These are phyloP conservation scores for Diceros bicornis DNA, from an alignment of 2,797 vertebrate genomes.

Conservation along the genomic window DNA sequence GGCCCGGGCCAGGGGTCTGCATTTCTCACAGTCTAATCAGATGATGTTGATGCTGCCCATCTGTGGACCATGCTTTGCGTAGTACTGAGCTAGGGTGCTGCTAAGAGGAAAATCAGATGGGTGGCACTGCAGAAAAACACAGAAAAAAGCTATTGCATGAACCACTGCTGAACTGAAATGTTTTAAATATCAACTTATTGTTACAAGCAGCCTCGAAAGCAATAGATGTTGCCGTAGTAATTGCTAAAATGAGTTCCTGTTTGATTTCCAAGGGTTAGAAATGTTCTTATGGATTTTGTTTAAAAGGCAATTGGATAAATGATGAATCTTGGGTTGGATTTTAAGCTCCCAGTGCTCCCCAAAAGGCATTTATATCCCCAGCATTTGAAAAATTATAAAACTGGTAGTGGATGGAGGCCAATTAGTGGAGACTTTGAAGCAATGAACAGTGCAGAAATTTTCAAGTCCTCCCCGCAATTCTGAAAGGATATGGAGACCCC, in stretches of 20 bases:
- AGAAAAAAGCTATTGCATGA: not conserved
- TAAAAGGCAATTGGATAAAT: not conserved
- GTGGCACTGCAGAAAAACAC: not conserved
- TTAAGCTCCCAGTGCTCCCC: not conserved
- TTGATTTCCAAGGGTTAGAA: conserved; percentile 54
- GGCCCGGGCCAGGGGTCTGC: not conserved
- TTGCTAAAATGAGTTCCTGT: conserved; percentile 54
- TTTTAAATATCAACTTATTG: conserved; percentile 22
- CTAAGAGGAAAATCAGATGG: not conserved
- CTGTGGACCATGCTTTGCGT: not conserved
- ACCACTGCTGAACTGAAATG: not conserved
- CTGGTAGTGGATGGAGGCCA: not conserved
- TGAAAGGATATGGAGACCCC: not conserved
- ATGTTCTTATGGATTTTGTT: conserved; percentile 26
- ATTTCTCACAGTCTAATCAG: not conserved
- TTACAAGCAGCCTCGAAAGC: not conserved
- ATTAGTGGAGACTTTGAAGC: conserved; percentile 10
- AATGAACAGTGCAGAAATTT: not conserved
- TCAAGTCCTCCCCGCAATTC: not conserved
- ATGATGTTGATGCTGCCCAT: not conserved
- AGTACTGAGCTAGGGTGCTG: not conserved
- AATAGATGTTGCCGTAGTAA: not conserved
- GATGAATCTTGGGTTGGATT: not conserved
- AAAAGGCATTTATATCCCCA: not conserved
- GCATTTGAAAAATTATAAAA: conserved; percentile 38